phyloP scores from a whole-genome alignment of 1,140 invertebrate genomes.

The Dinoponera quadriceps region DNA sequence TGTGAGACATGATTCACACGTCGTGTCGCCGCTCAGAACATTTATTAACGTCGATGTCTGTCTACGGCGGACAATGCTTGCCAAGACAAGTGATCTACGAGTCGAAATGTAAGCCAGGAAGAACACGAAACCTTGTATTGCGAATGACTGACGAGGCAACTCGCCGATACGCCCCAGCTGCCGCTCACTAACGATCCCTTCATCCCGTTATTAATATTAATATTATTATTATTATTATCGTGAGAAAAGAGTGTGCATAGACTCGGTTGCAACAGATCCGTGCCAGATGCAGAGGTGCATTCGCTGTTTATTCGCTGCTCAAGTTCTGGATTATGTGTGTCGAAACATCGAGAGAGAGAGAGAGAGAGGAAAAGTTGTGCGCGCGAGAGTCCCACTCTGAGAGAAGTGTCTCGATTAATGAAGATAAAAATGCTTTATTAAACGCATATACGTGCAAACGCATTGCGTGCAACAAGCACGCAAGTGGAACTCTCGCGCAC shows the following conservation, averaged over 20 bases:
- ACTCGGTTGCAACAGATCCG: conserved; percentile 74
- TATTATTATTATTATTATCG: conserved; percentile 36
- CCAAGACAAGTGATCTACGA: conserved; percentile 72
- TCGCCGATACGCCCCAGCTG: conserved; percentile 33
- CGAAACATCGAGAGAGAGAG: conserved; percentile 32
- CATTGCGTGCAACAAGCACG: too few species aligned
- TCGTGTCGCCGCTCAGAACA: conserved; percentile 68
- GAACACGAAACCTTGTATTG: conserved; percentile 60
- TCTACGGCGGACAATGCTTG: conserved; percentile 73
- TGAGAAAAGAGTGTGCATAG: conserved; percentile 38
- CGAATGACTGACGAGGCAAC: conserved; percentile 42
- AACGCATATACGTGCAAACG: too few species aligned
- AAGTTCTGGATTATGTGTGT: conserved; percentile 28
- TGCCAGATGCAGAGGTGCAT: conserved; percentile 72
- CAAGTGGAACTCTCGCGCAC: neutral
- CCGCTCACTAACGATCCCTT: neutral
- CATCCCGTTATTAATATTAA: conserved; percentile 53
- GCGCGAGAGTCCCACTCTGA: conserved; percentile 6
- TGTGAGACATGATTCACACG: conserved; percentile 63
- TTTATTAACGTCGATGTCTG: conserved; percentile 78
- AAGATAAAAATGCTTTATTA: too few species aligned
- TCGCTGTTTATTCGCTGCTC: conserved; percentile 41
- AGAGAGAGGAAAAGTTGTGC: too few species aligned
- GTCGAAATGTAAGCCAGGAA: conserved; percentile 43
- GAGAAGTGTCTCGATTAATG: too few species aligned